Base-by-base conservation (phyloP, 2,888 invertebrate species). In the Lycia hirtaria region DNA sequence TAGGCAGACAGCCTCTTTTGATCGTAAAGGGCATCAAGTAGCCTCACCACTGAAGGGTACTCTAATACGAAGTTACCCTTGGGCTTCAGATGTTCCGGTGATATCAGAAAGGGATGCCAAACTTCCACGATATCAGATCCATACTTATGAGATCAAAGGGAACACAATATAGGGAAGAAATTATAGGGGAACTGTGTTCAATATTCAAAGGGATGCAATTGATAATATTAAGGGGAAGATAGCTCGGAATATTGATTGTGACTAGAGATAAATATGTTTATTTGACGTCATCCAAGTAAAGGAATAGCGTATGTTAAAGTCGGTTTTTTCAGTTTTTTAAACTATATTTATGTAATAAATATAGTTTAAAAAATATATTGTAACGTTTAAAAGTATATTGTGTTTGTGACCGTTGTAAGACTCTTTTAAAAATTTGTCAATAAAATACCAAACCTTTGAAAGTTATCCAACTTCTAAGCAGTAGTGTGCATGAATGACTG, bases 1-100 rank as follows among this genome's bases (percentile, higher is more conserved):
- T 17, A 1, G 41, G 41, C 17, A 43, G 28, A 43, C 17, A 4
- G 3, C 7, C 19, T 30, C 30, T 44, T 30, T 44, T 28, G 24
- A 40, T 26, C 19, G 7, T 20, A 44, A 44, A 44, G 30, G 30
- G 12, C 44, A 44, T 30, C 44, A 30, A 44, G 44, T 30, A 7
- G 19, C 19, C 19, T 30, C 17, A 17, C n/a, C 1, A 19, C 24
- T 20, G 19, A n/a, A 30, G 30, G 1, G 14, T 19, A 1, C 44
- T 44, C 30, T 19, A 44, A n/a, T 30, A n/a, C 44, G 30, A 12
- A n/a, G 26, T 26, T 14, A 7, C 40, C n/a, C 15, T 26, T n/a
- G n/a, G 12, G 10, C 10, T 43, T 17, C 19, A 12, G 20, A 30
- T 3, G 12, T 12, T 30, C 19, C n/a, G 30, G 32, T 44, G 12